A percentile compares a stretch with the other conserved stretches of the same genome.
phyloP scores from a whole-genome alignment of 2,888 invertebrate genomes.

The Diadegma fenestrale region DNA sequence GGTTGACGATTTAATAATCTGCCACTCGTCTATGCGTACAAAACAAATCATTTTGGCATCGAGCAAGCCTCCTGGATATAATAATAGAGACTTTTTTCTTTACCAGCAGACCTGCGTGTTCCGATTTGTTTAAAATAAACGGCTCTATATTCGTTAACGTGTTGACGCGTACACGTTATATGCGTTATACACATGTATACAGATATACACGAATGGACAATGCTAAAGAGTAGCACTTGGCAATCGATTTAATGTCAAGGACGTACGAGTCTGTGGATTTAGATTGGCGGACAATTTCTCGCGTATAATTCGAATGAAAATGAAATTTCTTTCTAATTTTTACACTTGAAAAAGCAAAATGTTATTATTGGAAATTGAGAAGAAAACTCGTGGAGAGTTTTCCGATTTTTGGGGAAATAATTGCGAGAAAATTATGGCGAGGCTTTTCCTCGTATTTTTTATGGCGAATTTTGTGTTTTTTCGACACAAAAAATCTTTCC shows the following conservation, averaged over 20 bases:
- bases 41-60: conserved; percentile 37
- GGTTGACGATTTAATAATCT: conserved; percentile 16
- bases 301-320: not conserved
- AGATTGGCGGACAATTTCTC: not conserved
- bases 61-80: conserved; percentile 42
- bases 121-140: conserved; percentile 44
- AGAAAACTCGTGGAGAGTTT: not conserved
- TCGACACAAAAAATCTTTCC: no score
- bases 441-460: no score
- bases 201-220: not conserved
- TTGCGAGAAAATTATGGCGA: no score
- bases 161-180: not conserved
- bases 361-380: not conserved
- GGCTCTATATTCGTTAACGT: not conserved
- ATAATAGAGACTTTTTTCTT: conserved; percentile 52
- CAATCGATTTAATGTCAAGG: conserved; percentile 58
- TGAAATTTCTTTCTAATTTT: not conserved
- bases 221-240: conserved; percentile 44
- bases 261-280: not conserved
- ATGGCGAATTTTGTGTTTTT: no score
- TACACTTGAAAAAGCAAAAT: not conserved
- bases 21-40: not conserved
- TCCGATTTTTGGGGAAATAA: no score
- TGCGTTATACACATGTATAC: not conserved
- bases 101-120: conserved; percentile 11